Base-by-base conservation (phyloP, 2,888 invertebrate genomes). In the Tanytarsus gracilentus region DNA sequence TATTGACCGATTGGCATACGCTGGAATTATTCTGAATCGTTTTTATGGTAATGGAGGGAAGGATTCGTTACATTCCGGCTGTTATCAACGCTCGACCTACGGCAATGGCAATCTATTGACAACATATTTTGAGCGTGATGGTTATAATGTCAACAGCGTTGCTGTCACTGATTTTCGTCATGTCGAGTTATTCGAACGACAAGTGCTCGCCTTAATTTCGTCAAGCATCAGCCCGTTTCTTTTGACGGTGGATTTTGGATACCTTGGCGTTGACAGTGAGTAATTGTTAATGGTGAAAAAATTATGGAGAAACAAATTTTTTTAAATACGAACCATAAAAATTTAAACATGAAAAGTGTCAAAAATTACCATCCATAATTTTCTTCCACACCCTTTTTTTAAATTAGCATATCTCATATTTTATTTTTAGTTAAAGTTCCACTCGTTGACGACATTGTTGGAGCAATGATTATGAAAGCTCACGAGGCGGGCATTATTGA, bases 1-100 rank as follows among this genome's bases (percentile, higher is more conserved):
- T 71, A 86, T 95, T 64, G 95, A 95, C 72, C 86, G 88, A 0
- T 72, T 95, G 63, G 94, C 92, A 0, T 86, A 83, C 69, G 84
- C 86, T 2, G 95, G 95, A 0, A 69, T 93, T 52, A 82, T 88
- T 63, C 76, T 95, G 39, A 85, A 93, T 69, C 85, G 85, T 68
- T 90, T 93, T 75, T 95, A 95, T 73, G 91, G 39, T 14, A 55
- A 40, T 26, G 55, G 55, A 2, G 55, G 55, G 9, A 23, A 14
- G 16, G 25, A 55, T 2, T 39, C 55, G 40, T 27, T 55, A 2
- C n/a, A 21, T 14, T 55, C 55, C 1, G 55, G 55, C 16, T 55
- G 55, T 16, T 39, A 55, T 26, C 8, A 39, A 18, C 23, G 39
- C 9, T 55, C 55, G 16, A 11, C 33, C 16, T 55, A 55, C 14